phyloP scores from a whole-genome alignment of 2,888 invertebrate genomes.

The Macaria liturata region DNA sequence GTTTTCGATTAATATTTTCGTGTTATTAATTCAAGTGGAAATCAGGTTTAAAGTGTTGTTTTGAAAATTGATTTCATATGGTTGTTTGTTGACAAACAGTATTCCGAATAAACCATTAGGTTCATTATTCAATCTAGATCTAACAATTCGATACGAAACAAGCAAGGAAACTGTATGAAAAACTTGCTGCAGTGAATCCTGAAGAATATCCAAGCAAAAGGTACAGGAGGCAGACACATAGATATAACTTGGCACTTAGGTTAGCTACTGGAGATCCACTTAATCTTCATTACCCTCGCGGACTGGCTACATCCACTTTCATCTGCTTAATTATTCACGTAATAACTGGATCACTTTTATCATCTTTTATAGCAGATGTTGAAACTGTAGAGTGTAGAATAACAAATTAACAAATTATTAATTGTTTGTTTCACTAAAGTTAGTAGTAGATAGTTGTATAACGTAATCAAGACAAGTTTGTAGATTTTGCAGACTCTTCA shows the following conservation, averaged over 20 bases:
- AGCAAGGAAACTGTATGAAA: too few relatives aligned
- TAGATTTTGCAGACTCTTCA: too few relatives aligned
- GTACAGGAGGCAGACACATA: background rate
- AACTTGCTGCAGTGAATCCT: too few relatives aligned
- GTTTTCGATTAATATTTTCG: slow-evolving; percentile 1
- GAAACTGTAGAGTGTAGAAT: background rate
- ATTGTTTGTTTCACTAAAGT: too few relatives aligned
- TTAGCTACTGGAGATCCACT: slow-evolving; percentile 15
- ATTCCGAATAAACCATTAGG: too few relatives aligned
- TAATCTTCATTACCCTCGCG: slow-evolving; percentile 21
- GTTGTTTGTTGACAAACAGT: too few relatives aligned
- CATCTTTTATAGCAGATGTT: slow-evolving; percentile 13
- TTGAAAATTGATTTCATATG: too few relatives aligned
- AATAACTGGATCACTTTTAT: slow-evolving; percentile 10
- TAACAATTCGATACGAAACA: too few relatives aligned
- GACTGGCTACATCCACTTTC: slow-evolving; percentile 20
- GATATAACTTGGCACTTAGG: slow-evolving; percentile 3
- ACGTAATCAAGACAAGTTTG: too few relatives aligned
- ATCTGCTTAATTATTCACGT: slow-evolving; percentile 33
- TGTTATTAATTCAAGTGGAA: background rate
- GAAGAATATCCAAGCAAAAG: background rate
- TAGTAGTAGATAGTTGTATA: too few relatives aligned
- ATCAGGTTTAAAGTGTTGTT: background rate
- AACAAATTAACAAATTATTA: too few relatives aligned
- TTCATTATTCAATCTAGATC: too few relatives aligned